phyloP scores from a whole-genome alignment of 2,113 vertebrate genomes.

The Clarias gariepinus region DNA sequence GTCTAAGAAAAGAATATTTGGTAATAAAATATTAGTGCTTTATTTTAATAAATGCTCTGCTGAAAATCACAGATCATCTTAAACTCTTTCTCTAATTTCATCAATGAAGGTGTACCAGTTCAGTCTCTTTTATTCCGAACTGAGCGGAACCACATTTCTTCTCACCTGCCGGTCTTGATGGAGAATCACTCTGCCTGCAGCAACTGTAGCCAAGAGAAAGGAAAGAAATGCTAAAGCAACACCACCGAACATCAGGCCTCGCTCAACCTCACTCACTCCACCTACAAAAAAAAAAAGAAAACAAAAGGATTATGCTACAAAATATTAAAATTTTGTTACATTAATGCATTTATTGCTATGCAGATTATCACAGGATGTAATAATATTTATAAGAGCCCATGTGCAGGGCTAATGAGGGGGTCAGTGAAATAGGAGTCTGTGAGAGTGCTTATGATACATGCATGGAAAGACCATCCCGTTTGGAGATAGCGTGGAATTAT shows the following conservation, averaged over 20 bases:
- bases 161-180: neutral
- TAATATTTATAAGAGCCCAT: too few relatives aligned
- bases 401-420: too few relatives aligned
- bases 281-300: neutral
- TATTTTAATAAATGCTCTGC: neutral
- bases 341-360: too few relatives aligned
- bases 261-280: neutral
- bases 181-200: neutral
- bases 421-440: too few relatives aligned
- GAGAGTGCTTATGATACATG: too few relatives aligned
- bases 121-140: neutral
- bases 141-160: neutral
- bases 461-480: too few relatives aligned
- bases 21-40: neutral
- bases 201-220: slow-evolving; percentile 13
- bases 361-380: too few relatives aligned
- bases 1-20: too few relatives aligned
- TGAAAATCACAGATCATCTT: neutral
- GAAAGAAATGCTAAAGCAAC: slow-evolving; percentile 18
- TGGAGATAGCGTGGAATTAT: too few relatives aligned
- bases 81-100: neutral
- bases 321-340: too few relatives aligned
- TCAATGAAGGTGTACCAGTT: neutral
- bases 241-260: slow-evolving; percentile 23
- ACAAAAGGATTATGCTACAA: too few relatives aligned